Base-by-base conservation (phyloP, 1,140 invertebrate genomes). In the Drosophila takahashii region DNA sequence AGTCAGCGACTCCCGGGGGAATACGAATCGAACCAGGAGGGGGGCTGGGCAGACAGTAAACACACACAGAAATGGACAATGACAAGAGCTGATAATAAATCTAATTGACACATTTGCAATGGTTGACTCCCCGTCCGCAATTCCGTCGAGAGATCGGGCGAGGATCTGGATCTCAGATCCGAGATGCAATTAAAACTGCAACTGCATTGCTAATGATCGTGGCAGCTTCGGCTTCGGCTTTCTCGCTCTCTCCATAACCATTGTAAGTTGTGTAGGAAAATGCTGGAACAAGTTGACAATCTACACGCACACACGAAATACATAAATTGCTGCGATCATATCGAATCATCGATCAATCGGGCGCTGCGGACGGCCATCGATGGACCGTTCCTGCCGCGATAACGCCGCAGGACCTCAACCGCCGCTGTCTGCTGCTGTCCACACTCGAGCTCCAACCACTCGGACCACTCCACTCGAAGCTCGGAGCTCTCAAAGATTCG, bases 101-200 rank as follows among this genome's bases (percentile, higher is more conserved):
- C 89, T 91, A 91, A 91, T 91, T 91, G 89, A 91, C 89, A 91
- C 89, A 91, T 91, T 86, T 91, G 89, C 89, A 73, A 70, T 77
- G 79, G 80, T 57, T 75, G 79, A 79, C 67, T 56, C 61, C 58
- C 67, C 64, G 65, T 52, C 48, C 22, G 34, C 62, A 34, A 61
- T 37, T 61, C 62, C 62, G 41, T 16, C 42, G 45, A 52, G 64
- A 52, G 64, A 42, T 48, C 18, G 44, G 34, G 45, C 64, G 6
- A 65, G 64, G 61, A 61, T 59, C 58, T 61, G 50, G 57, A 26
- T 62, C 27, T 18, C 59, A 29, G 59, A 65, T 70, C 36, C 47
- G 61, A 54, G 50, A 56, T 69, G 84, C 83, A 87, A 87, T 87
- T 89, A 87, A 87, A 89, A 87, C 44, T 53, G 50, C 57, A 73